Conservation (phyloP, 2,113 vertebrate genomes). For the Nannobrachium achirus region DNA sequence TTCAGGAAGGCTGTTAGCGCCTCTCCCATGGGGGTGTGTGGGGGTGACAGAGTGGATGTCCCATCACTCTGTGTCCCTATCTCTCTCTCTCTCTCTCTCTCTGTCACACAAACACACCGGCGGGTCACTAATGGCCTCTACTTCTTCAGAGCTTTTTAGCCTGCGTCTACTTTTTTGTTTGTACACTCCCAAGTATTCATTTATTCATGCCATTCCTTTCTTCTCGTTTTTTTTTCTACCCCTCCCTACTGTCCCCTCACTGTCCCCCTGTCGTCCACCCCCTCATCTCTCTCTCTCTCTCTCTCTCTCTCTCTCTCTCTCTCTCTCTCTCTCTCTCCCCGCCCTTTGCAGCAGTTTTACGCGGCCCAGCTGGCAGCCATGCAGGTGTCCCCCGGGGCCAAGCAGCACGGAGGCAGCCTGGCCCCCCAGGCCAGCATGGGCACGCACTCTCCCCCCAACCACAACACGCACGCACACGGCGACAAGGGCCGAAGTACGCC, state of each 20-base stretch:
- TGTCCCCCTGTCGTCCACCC: background rate
- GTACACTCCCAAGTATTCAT: constrained; percentile 68
- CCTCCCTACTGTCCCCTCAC: background rate
- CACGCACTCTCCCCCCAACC: constrained; percentile 93
- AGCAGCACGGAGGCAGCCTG: constrained; percentile 87
- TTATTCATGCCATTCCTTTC: constrained; percentile 74
- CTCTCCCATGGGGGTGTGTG: constrained; percentile 70
- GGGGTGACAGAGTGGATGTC: constrained; percentile 60
- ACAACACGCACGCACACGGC: constrained; percentile 89
- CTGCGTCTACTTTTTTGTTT: constrained; percentile 68
- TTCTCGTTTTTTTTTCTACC: constrained; percentile 33
- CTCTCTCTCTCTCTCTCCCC: constrained; percentile 44
- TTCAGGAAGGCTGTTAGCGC: constrained; percentile 76
- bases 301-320: constrained; percentile 34
- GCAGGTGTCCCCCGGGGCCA: constrained; percentile 97
- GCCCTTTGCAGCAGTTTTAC: constrained; percentile 90
- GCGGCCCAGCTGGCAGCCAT: constrained; percentile 97
- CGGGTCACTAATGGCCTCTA: constrained; percentile 78
- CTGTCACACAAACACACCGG: constrained; percentile 67
- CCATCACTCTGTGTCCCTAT: constrained; percentile 56
- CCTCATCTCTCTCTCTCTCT: constrained; percentile 3
- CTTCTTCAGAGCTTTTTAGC: constrained; percentile 75
- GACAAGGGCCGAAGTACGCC: constrained; percentile 93
- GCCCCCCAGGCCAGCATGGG: constrained; percentile 89
- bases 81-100: constrained; percentile 30